These are phyloP conservation scores for Melanotaenia parkinsoni DNA, from an alignment of 2,797 vertebrate species.

Conservation along the genomic window DNA sequence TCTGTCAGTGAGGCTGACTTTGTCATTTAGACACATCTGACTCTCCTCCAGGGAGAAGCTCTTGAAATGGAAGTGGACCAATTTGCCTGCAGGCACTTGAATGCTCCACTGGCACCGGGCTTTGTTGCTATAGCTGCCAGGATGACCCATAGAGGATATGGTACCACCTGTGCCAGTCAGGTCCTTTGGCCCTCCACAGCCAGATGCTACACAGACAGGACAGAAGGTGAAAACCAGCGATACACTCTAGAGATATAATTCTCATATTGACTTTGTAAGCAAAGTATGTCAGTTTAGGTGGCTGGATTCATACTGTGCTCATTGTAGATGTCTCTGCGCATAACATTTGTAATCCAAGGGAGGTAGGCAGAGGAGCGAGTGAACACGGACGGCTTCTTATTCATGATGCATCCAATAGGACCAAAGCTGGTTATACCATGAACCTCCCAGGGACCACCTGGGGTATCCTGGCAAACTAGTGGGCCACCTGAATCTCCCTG, in stretches of 20 bases:
- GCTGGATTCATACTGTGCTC: conserved; percentile 67
- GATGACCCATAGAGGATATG: conserved; percentile 79
- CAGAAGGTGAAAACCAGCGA: conserved; percentile 29
- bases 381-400: conserved; percentile 87
- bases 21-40: conserved; percentile 79
- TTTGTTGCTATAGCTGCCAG: conserved; percentile 76
- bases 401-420: conserved; percentile 84
- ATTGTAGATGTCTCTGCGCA: conserved; percentile 82
- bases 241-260: neutral
- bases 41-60: conserved; percentile 84
- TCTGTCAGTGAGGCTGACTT: conserved; percentile 75
- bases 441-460: conserved; percentile 75
- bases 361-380: conserved; percentile 82
- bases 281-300: conserved; percentile 26
- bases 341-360: conserved; percentile 79
- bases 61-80: conserved; percentile 79
- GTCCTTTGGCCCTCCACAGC: conserved; percentile 79
- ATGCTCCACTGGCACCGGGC: conserved; percentile 83
- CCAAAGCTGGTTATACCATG: conserved; percentile 87
- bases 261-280: conserved; percentile 16
- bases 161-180: conserved; percentile 69
- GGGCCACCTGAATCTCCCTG: conserved; percentile 86
- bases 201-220: conserved; percentile 72
- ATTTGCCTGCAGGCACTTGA: conserved; percentile 72
- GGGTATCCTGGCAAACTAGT: conserved; percentile 80